Conservation (phyloP, 1,140 invertebrate genomes). For the Eueides isabella region DNA sequence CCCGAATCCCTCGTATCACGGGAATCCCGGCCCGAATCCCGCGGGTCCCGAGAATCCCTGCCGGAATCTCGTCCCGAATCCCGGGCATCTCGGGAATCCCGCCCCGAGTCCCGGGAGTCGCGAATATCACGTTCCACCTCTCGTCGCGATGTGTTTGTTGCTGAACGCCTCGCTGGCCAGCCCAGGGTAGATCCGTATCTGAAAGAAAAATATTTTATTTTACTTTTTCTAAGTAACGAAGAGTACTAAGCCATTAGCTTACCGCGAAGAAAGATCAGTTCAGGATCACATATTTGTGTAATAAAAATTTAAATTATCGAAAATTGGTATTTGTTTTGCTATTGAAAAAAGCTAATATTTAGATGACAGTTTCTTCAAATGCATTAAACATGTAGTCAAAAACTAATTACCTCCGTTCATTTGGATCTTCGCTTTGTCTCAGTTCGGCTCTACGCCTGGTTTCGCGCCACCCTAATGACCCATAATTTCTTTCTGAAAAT, state of each 20-base stretch:
- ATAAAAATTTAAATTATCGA: too few relatives aligned
- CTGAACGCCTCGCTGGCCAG: constrained; percentile 66
- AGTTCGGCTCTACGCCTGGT: constrained; percentile 66
- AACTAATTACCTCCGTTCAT: constrained; percentile 60
- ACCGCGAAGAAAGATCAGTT: too few relatives aligned
- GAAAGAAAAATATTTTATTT: neutral
- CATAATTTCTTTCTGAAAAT: constrained; percentile 70
- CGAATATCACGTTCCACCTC: constrained; percentile 40
- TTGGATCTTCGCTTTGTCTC: constrained; percentile 63
- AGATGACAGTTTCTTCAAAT: too few relatives aligned
- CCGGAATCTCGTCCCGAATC: constrained; percentile 52
- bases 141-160: constrained; percentile 50
- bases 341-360: too few relatives aligned
- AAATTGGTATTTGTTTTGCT: too few relatives aligned
- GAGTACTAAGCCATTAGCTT: neutral
- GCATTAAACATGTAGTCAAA: too few relatives aligned
- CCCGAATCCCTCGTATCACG: constrained; percentile 42
- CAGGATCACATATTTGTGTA: too few relatives aligned
- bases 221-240: neutral
- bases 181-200: constrained; percentile 79
- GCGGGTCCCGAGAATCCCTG: constrained; percentile 44
- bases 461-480: constrained; percentile 73
- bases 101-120: constrained; percentile 47
- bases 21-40: constrained; percentile 53
- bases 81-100: constrained; percentile 47